These are phyloP conservation scores for Cardiocondyla obscurior DNA, from an alignment of 1,140 invertebrate species.

Conservation along the genomic window DNA sequence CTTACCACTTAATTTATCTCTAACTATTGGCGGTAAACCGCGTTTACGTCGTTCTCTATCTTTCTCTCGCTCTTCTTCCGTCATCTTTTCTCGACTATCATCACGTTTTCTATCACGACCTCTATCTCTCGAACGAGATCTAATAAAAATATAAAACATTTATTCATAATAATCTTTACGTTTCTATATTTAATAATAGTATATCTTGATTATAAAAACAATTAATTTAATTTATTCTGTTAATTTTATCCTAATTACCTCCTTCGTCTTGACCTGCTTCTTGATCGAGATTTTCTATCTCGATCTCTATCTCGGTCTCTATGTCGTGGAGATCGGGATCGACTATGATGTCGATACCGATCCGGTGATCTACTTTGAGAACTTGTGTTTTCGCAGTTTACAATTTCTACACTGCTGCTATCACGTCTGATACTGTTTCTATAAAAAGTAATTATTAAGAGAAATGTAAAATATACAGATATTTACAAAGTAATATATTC, in stretches of 20 bases:
- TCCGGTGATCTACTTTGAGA: constrained; percentile 82
- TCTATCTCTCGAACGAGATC: constrained; percentile 85
- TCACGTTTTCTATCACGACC: constrained; percentile 85
- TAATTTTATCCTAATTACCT: constrained; percentile 69
- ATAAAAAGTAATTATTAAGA: background rate
- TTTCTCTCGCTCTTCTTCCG: constrained; percentile 91
- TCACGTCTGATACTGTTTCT: constrained; percentile 76
- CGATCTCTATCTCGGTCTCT: constrained; percentile 86
- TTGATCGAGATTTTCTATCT: constrained; percentile 85
- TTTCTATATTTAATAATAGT: background rate
- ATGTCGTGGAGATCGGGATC: constrained; percentile 84
- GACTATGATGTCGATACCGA: constrained; percentile 82
- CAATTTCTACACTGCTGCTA: constrained; percentile 82
- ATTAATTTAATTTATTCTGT: background rate
- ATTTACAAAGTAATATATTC: constrained; percentile 16
- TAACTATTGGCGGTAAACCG: constrained; percentile 93
- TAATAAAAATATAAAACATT: constrained; percentile 50
- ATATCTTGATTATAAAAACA: background rate
- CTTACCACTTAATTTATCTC: constrained; percentile 92
- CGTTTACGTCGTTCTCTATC: constrained; percentile 92
- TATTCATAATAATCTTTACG: background rate
- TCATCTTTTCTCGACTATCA: constrained; percentile 84
- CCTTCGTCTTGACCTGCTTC: constrained; percentile 80
- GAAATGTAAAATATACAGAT: background rate
- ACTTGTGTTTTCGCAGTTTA: constrained; percentile 81